A percentile compares a stretch with the other conserved stretches of the same genome.
These are phyloP conservation scores for Meandrusa payeni DNA, from an alignment of 2,888 invertebrate genomes.

Conservation along the genomic window DNA sequence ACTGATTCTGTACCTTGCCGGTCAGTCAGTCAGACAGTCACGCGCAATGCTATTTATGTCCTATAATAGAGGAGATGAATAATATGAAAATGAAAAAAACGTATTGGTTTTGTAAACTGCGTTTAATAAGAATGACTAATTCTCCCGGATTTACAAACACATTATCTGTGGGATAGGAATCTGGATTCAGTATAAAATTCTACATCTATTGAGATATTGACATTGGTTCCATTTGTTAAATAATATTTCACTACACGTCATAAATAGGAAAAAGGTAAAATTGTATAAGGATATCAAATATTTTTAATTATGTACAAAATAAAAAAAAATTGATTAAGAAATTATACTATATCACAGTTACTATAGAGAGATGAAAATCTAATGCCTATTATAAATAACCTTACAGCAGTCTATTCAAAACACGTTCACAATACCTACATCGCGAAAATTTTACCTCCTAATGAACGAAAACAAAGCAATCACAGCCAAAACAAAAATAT, in stretches of 20 bases:
- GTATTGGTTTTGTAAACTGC: conserved; percentile 51
- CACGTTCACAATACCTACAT: conserved; percentile 59
- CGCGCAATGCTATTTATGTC: too few species aligned
- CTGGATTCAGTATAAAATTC: conserved; percentile 52
- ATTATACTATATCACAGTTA: conserved; percentile 80
- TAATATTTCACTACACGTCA: conserved; percentile 48
- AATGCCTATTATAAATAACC: conserved; percentile 49
- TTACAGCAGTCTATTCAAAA: conserved; percentile 70
- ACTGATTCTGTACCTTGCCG: too few species aligned
- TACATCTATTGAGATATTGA: conserved; percentile 38
- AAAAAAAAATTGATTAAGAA: conserved; percentile 59
- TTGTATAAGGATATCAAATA: conserved; percentile 78
- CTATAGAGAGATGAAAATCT: conserved; percentile 73
- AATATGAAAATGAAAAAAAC: too few species aligned
- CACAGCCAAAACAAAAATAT: conserved; percentile 23
- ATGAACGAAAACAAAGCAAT: conserved; percentile 15
- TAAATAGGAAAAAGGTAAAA: conserved; percentile 67
- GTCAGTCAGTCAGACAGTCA: too few species aligned
- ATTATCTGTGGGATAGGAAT: conserved; percentile 48
- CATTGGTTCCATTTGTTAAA: conserved; percentile 37
- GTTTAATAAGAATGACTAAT: conserved; percentile 54
- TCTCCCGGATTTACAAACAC: conserved; percentile 51
- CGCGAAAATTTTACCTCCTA: conserved; percentile 43
- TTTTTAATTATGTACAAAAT: conserved; percentile 72
- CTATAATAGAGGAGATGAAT: too few species aligned